Conservation (phyloP, 2,888 invertebrate genomes). For the Phasia obesa region DNA sequence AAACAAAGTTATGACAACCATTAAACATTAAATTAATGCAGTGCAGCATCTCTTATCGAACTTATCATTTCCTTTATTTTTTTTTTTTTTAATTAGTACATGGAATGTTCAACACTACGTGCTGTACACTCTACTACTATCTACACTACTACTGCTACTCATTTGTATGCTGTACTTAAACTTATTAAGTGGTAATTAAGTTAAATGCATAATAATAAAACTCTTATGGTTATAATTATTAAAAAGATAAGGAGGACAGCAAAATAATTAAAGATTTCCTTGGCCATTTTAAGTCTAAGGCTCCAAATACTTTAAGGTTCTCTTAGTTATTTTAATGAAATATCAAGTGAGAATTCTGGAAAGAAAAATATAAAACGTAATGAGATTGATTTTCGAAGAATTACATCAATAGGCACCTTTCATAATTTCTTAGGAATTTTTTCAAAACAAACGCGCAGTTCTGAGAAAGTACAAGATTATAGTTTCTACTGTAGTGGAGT, state of each 20-base stretch:
- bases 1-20: slow-evolving; percentile 53
- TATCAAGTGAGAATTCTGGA: slow-evolving; percentile 39
- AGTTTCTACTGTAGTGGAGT: no score
- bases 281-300: slow-evolving; percentile 13
- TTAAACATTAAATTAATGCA: slow-evolving; percentile 40
- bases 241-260: neutral
- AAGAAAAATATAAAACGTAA: neutral
- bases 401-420: slow-evolving; percentile 1
- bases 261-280: neutral
- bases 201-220: slow-evolving; percentile 57
- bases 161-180: slow-evolving; percentile 61
- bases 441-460: no score
- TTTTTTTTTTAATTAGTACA: neutral
- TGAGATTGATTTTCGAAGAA: slow-evolving; percentile 2
- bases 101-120: slow-evolving; percentile 6
- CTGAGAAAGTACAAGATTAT: no score
- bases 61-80: no score
- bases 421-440: slow-evolving; percentile 12
- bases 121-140: slow-evolving; percentile 10
- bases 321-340: slow-evolving; percentile 34
- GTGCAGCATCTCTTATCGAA: slow-evolving; percentile 28
- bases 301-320: slow-evolving; percentile 50
- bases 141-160: slow-evolving; percentile 7
- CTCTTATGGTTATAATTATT: slow-evolving; percentile 61
- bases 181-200: slow-evolving; percentile 70